Evolutionary conservation across 92 coral and sea anemone species (phyloP), one percentile per base, ranked within the genome.

Genomic region (Pocillopora grandis): DNA sequence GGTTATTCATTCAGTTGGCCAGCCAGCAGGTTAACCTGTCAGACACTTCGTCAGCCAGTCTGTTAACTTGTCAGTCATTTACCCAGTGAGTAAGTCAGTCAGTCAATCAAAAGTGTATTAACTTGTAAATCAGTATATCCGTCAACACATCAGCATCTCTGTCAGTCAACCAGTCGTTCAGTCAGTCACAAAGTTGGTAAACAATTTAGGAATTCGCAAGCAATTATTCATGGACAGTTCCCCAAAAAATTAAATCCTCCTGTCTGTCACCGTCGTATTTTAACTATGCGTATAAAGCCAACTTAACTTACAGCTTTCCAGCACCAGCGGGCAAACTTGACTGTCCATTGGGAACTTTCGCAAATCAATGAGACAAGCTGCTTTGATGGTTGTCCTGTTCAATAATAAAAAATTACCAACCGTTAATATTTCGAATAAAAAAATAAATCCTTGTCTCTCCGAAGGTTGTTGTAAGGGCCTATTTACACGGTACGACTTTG

Each of bases 301-400:
- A n/a, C 59, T 12, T 36, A 79, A 90, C 95, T 80, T 84, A 92
- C 95, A 92, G 77, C 95, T 92, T 80, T 92, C 95, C 62, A 92
- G 82, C 2, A 76, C 72, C 10, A 92, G 72, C 14, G 95, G 95
- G 77, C 95, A 92, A 70, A 62, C 88, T 84, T 92, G 95, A 31
- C 76, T 80, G 77, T 92, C 95, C 93, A 92, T 92, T 12, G 95
- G 95, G 33, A 90, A 92, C 64, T 59, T 80, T 77, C 93, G 88
- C 78, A 92, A 70, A 73, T 92, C 93, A 79, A 92, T 78, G 8
- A 88, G 89, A 57, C 95, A 92, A 19, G 90, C 93, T 18, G 95
- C 88, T 67, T 83, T 92, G 58, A 90, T 78, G 59, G 91, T 92
- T 58, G 71, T 86, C 89, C 95, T 92, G 23, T 11, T 59, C 6